A percentile compares a stretch with the other conserved stretches of the same genome.
Evolutionary conservation across 2,113 vertebrate species (phyloP).

Genomic region (Percopsis transmontana): DNA sequence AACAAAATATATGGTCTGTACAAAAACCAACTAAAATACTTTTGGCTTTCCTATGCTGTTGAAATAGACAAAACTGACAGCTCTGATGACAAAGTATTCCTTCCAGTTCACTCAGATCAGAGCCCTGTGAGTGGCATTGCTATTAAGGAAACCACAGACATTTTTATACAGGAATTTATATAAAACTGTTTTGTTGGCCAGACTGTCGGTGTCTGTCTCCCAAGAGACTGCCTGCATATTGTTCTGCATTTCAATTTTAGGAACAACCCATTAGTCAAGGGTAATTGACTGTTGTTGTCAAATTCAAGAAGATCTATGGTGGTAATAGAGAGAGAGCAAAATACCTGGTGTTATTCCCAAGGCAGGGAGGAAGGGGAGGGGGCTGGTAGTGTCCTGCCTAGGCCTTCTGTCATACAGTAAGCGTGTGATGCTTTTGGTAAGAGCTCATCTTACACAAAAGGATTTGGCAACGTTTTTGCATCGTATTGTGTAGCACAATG

Average conservation of each 20-base stretch:
- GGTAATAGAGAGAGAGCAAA: conserved; percentile 11
- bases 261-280: conserved; percentile 57
- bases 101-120: conserved; percentile 21
- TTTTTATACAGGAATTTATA: conserved; percentile 25
- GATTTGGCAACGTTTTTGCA: background rate
- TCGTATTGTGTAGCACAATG: background rate
- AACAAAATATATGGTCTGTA: too few relatives aligned
- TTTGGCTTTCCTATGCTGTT: background rate
- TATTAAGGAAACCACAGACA: conserved; percentile 27
- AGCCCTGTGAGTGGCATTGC: conserved; percentile 21
- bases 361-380: background rate
- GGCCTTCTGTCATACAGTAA: conserved; percentile 6
- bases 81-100: conserved; percentile 40
- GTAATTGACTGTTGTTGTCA: conserved; percentile 61
- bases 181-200: conserved; percentile 38
- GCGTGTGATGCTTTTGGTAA: conserved; percentile 10
- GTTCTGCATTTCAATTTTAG: conserved; percentile 46
- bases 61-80: conserved; percentile 17
- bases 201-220: conserved; percentile 35
- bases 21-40: too few relatives aligned
- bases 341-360: background rate
- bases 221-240: conserved; percentile 34
- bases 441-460: conserved; percentile 13
- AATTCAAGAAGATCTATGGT: conserved; percentile 58
- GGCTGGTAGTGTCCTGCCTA: conserved; percentile 28